These are phyloP conservation scores for Oscheius sp. DNA, from an alignment of 2,888 invertebrate genomes.

Conservation along the genomic window DNA sequence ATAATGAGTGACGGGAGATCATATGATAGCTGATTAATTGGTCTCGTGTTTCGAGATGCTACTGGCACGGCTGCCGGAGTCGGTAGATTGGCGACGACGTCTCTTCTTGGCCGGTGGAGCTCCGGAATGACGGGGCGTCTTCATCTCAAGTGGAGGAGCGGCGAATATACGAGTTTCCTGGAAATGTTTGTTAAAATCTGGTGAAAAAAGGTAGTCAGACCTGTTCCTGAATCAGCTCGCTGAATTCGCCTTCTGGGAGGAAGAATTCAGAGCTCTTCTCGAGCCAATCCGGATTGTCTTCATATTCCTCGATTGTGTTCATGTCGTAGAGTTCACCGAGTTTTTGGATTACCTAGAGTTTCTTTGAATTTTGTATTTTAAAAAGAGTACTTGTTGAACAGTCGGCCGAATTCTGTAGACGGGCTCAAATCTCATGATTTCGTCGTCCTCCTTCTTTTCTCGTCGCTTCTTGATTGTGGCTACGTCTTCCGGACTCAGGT, in stretches of 20 bases:
- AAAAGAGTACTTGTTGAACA: slow-evolving; percentile 27
- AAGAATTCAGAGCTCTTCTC: slow-evolving; percentile 25
- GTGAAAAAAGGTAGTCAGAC: not conserved
- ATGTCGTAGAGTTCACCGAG: slow-evolving; percentile 33
- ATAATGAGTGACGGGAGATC: too few relatives aligned
- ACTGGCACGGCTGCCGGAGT: slow-evolving; percentile 3
- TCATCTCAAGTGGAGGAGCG: not conserved
- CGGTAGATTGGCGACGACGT: slow-evolving; percentile 12
- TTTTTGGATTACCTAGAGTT: slow-evolving; percentile 35
- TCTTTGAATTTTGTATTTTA: not conserved
- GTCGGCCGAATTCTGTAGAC: slow-evolving; percentile 41
- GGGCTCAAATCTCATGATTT: slow-evolving; percentile 34
- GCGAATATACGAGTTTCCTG: not conserved
- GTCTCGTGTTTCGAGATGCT: too few relatives aligned
- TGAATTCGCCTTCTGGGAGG: slow-evolving; percentile 28
- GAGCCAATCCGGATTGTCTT: slow-evolving; percentile 39
- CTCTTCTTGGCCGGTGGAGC: slow-evolving; percentile 14
- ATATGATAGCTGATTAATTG: too few relatives aligned
- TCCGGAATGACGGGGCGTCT: slow-evolving; percentile 3
- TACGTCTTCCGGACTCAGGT: slow-evolving; percentile 28
- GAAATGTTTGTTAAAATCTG: not conserved
- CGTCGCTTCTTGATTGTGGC: slow-evolving; percentile 21
- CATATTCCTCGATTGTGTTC: slow-evolving; percentile 34
- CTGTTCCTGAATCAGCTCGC: slow-evolving; percentile 30
- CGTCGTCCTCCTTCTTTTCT: slow-evolving; percentile 20